These are phyloP conservation scores for Netelia virgata DNA, from an alignment of 2,888 invertebrate genomes.

Conservation along the genomic window DNA sequence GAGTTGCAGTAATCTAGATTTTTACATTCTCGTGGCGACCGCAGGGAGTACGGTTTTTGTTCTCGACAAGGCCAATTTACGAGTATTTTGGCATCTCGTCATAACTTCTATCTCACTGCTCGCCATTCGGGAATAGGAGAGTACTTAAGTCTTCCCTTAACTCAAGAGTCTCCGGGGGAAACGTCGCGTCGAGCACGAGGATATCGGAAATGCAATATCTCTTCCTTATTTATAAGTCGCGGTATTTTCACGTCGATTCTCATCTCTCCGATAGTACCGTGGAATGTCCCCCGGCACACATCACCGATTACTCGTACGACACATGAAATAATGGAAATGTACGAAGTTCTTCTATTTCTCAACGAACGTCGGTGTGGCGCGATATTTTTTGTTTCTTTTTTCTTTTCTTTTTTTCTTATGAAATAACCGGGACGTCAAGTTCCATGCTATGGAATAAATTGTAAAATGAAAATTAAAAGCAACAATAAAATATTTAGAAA, in stretches of 20 bases:
- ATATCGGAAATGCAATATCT: conserved; percentile 22
- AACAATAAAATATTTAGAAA: too few species aligned
- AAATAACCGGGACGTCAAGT: too few species aligned
- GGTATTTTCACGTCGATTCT: conserved; percentile 2
- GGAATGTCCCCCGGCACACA: too few species aligned
- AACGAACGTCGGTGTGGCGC: too few species aligned
- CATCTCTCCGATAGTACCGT: background rate
- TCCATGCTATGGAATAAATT: too few species aligned
- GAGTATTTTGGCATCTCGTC: background rate
- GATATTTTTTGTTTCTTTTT: too few species aligned
- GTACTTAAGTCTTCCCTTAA: background rate
- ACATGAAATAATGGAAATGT: too few species aligned
- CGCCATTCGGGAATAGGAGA: background rate
- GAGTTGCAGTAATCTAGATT: background rate
- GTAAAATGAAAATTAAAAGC: too few species aligned
- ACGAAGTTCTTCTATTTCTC: too few species aligned
- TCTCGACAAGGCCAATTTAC: background rate
- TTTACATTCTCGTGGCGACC: background rate
- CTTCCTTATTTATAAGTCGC: conserved; percentile 33
- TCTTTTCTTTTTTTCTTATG: too few species aligned
- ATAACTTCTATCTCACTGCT: background rate
- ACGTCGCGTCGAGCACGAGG: background rate
- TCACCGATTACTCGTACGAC: too few species aligned
- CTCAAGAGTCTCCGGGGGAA: conserved; percentile 18
- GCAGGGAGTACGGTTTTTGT: background rate